Evolutionary conservation across 2,797 vertebrate species (phyloP).

Genomic region (Sebastes alutus): DNA sequence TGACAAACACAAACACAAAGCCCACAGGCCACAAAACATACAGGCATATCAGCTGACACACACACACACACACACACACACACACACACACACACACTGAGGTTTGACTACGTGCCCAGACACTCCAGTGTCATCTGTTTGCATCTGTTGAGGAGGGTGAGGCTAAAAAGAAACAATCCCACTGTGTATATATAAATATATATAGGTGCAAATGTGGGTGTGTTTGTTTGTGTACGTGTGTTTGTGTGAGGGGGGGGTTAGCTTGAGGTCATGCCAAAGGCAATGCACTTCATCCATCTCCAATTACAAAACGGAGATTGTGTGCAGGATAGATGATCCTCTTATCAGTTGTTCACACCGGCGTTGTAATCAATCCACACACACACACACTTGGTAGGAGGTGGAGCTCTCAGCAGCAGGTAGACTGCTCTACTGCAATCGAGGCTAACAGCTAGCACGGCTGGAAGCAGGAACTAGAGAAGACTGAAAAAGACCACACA

Average conservation of each 20-base stretch:
- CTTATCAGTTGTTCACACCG: slow-evolving; percentile 47
- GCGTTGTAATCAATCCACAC: slow-evolving; percentile 30
- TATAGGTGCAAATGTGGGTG: background rate
- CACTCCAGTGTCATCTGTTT: slow-evolving; percentile 45
- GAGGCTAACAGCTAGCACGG: background rate
- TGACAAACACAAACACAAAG: slow-evolving; percentile 48
- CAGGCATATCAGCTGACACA: slow-evolving; percentile 45
- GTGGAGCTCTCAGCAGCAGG: background rate
- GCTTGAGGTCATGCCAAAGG: slow-evolving; percentile 28
- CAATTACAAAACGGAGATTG: slow-evolving; percentile 50
- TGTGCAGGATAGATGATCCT: slow-evolving; percentile 54
- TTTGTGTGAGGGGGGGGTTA: background rate
- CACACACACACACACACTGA: background rate
- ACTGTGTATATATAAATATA: background rate
- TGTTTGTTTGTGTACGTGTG: background rate
- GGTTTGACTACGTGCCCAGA: slow-evolving; percentile 31
- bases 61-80: background rate
- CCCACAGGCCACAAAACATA: slow-evolving; percentile 42
- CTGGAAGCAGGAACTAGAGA: background rate
- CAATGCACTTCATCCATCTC: slow-evolving; percentile 35
- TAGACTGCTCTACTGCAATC: background rate
- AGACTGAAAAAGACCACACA: background rate
- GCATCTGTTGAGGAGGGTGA: slow-evolving; percentile 1
- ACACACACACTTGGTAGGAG: background rate
- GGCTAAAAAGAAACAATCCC: slow-evolving; percentile 1